These are phyloP conservation scores for Capromys pilorides DNA, from an alignment of 2,797 vertebrate species.

Conservation along the genomic window DNA sequence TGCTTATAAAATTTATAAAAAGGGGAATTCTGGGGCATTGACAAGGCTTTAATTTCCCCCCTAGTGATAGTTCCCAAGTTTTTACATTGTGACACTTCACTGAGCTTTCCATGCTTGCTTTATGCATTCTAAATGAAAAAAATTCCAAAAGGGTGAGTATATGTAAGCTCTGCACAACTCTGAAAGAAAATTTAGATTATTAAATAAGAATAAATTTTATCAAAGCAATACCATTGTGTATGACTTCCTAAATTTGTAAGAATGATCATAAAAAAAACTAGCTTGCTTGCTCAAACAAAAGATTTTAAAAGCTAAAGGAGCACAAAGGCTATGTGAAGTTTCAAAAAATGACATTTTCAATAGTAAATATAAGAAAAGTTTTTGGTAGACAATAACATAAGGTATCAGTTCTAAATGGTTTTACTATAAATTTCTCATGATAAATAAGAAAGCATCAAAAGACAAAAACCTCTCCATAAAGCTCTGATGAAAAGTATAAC, in stretches of 20 bases:
- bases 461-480: conserved; percentile 19
- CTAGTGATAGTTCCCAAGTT: conserved; percentile 10
- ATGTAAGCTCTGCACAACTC: neutral
- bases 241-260: conserved; percentile 18
- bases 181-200: conserved; percentile 38
- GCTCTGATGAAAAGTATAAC: neutral
- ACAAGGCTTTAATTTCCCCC: conserved; percentile 1
- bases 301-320: conserved; percentile 27
- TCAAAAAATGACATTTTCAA: neutral
- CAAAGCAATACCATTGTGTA: neutral
- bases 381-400: neutral
- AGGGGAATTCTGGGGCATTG: neutral
- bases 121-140: neutral
- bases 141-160: conserved; percentile 3
- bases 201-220: conserved; percentile 59
- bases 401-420: neutral
- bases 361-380: conserved; percentile 28
- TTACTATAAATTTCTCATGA: neutral
- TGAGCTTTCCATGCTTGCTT: neutral
- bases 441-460: conserved; percentile 25
- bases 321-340: neutral
- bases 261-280: neutral
- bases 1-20: neutral
- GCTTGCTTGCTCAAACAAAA: conserved; percentile 6
- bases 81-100: neutral